These are phyloP conservation scores for Ypsolopha scabrella DNA, from an alignment of 2,888 invertebrate genomes.

Conservation along the genomic window DNA sequence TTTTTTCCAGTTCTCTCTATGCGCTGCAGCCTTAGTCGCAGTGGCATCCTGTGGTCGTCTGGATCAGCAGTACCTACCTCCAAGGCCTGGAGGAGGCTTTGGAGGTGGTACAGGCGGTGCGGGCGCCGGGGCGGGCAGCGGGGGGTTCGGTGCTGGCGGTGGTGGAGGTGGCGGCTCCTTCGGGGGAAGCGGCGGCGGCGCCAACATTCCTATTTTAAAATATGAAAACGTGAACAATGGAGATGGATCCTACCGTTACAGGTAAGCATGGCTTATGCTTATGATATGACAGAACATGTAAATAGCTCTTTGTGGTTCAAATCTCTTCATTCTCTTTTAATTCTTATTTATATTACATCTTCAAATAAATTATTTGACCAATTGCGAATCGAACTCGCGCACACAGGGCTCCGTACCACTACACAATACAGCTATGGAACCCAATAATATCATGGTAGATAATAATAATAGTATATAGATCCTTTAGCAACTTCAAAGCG, in stretches of 20 bases:
- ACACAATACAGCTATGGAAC: no score
- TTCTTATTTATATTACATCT: no score
- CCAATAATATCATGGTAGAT: no score
- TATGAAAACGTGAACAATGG: slow-evolving; percentile 75
- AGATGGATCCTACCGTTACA: slow-evolving; percentile 74
- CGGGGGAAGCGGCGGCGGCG: slow-evolving; percentile 40
- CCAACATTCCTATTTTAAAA: slow-evolving; percentile 68
- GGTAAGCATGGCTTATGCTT: slow-evolving; percentile 36
- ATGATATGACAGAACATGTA: background rate
- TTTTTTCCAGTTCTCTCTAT: no score
- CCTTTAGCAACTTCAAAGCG: no score
- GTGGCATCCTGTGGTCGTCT: slow-evolving; percentile 41
- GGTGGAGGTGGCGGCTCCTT: slow-evolving; percentile 25
- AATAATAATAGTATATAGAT: no score
- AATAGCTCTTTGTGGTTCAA: no score
- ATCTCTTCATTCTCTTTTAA: no score
- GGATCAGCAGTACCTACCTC: slow-evolving; percentile 40
- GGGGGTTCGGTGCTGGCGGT: slow-evolving; percentile 21
- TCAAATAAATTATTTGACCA: no score
- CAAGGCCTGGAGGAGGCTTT: slow-evolving; percentile 20
- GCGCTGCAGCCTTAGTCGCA: slow-evolving; percentile 30
- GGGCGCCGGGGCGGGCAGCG: slow-evolving; percentile 4
- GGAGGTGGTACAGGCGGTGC: slow-evolving; percentile 3
- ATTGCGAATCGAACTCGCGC: no score
- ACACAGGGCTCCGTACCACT: no score